Evolutionary conservation across 2,797 vertebrate genomes (phyloP).

Genomic region (Hypotaenidia philippensis): DNA sequence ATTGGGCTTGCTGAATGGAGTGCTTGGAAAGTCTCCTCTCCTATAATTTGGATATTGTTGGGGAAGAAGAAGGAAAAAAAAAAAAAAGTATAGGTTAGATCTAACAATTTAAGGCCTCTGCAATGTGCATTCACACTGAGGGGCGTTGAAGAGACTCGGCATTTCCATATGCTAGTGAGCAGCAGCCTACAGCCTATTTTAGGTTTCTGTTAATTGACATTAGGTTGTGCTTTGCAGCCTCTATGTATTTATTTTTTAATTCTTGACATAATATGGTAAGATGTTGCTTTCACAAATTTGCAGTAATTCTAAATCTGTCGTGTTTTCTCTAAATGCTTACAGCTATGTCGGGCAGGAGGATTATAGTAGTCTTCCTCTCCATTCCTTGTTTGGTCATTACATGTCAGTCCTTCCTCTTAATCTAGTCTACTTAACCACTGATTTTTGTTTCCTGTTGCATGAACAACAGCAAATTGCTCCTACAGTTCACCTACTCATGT

Average conservation of each 20-base stretch:
- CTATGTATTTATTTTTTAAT: not conserved
- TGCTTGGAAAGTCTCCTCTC: constrained; percentile 38
- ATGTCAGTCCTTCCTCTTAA: not conserved
- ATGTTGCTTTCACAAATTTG: not conserved
- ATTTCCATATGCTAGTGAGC: not conserved
- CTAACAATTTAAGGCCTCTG: not conserved
- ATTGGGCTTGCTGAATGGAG: constrained; percentile 34
- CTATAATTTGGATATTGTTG: constrained; percentile 17
- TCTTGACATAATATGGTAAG: not conserved
- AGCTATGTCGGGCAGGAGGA: not conserved
- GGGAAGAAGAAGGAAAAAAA: not conserved
- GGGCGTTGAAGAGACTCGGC: not conserved
- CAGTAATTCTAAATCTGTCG: not conserved
- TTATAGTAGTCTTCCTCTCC: not conserved
- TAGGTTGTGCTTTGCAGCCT: not conserved
- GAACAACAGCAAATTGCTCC: not conserved
- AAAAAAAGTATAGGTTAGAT: not conserved
- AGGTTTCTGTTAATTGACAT: not conserved
- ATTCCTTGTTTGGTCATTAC: not conserved
- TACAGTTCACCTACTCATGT: not conserved
- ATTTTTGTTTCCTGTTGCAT: not conserved
- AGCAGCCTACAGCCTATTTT: not conserved
- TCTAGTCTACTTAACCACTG: not conserved
- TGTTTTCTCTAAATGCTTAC: not conserved
- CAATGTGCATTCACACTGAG: not conserved